Percentiles rank a stretch among this genome's conserved stretches.
Evolutionary conservation across 1,140 invertebrate species (phyloP).

Genomic region (Sinella curviseta): DNA sequence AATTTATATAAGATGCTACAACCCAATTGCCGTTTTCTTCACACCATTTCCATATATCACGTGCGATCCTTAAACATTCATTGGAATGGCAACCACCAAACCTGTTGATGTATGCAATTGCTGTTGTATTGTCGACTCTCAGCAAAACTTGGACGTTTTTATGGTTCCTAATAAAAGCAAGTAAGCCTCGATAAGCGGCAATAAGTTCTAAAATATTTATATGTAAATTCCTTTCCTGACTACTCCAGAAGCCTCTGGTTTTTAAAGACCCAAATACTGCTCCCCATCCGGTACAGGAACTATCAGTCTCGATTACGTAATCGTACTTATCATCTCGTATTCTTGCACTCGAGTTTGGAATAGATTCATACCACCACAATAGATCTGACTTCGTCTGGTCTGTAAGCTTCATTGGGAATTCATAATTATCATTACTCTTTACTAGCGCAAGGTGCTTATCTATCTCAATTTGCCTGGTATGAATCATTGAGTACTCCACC

Average conservation of each 20-base stretch:
- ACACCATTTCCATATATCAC: constrained; percentile 7
- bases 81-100: constrained; percentile 11
- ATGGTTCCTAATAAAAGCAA: background rate
- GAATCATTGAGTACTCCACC: constrained; percentile 28
- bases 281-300: constrained; percentile 28
- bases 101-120: constrained; percentile 37
- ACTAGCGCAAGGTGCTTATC: background rate
- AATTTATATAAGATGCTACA: background rate
- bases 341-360: background rate
- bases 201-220: constrained; percentile 21
- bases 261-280: background rate
- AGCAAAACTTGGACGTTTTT: background rate
- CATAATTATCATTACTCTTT: background rate
- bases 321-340: constrained; percentile 26
- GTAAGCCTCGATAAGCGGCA: constrained; percentile 6
- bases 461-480: constrained; percentile 27
- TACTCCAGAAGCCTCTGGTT: background rate
- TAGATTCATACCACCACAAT: constrained; percentile 24
- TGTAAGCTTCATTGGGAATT: background rate
- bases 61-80: constrained; percentile 4
- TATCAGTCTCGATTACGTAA: constrained; percentile 25
- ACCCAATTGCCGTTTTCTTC: background rate
- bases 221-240: background rate
- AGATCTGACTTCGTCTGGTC: background rate
- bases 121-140: constrained; percentile 17